phyloP scores from a whole-genome alignment of 2,797 vertebrate genomes.

The Trichosurus vulpecula region DNA sequence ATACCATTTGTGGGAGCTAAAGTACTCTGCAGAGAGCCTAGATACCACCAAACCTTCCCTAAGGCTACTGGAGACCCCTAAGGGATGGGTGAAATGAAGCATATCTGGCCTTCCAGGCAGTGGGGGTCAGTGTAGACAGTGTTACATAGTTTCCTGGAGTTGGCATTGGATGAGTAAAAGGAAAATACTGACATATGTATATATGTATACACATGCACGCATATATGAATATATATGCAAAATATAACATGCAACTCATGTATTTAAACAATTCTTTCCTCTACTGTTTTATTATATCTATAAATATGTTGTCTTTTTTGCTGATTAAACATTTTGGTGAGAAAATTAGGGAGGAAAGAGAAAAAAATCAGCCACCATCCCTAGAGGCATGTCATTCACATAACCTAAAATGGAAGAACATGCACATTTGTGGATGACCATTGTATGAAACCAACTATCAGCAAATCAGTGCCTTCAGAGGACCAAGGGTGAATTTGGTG shows the following conservation, averaged over 20 bases:
- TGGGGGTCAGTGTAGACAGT: neutral
- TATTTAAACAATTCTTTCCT: conserved; percentile 62
- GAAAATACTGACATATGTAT: neutral
- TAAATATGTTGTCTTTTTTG: conserved; percentile 71
- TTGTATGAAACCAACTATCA: conserved; percentile 54
- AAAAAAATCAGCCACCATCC: conserved; percentile 48
- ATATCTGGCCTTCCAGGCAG: neutral
- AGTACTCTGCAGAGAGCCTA: no score
- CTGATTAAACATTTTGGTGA: conserved; percentile 76
- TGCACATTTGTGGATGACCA: conserved; percentile 39
- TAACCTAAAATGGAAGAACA: conserved; percentile 59
- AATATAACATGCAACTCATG: conserved; percentile 20
- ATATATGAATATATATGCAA: conserved; percentile 9
- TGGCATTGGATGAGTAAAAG: neutral
- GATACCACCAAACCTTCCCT: neutral
- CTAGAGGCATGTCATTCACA: conserved; percentile 67
- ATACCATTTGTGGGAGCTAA: neutral
- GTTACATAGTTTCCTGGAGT: neutral
- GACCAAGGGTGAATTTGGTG: conserved; percentile 34
- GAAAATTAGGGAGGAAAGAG: conserved; percentile 72
- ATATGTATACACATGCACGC: neutral
- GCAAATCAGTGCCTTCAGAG: conserved; percentile 57
- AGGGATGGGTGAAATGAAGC: neutral
- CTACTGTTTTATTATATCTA: conserved; percentile 72
- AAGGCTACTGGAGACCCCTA: neutral